Conservation (phyloP, 1,140 invertebrate species). For the Apis mellifera region DNA sequence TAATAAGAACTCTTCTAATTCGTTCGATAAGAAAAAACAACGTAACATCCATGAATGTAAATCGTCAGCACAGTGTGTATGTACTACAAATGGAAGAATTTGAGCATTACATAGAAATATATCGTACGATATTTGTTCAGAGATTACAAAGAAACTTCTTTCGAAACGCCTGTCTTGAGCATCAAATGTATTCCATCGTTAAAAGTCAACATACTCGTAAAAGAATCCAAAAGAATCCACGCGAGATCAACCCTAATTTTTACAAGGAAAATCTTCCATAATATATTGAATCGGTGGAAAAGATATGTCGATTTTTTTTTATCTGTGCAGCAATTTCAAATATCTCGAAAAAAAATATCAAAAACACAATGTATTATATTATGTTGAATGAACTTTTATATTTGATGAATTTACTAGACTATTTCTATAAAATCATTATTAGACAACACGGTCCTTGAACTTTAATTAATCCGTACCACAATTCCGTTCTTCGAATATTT, state of each 20-base stretch:
- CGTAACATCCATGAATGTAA: background rate
- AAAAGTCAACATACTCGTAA: too few species aligned
- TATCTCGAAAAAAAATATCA: too few species aligned
- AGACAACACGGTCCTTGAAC: background rate
- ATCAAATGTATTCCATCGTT: too few species aligned
- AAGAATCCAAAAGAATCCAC: background rate
- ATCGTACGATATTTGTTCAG: constrained; percentile 22
- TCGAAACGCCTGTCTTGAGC: background rate
- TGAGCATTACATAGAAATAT: background rate
- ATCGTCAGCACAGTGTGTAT: background rate
- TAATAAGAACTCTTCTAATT: background rate
- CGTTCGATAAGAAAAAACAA: background rate
- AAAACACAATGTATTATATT: too few species aligned
- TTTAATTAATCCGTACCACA: background rate
- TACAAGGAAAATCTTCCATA: background rate
- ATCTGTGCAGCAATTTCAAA: too few species aligned
- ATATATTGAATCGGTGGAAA: too few species aligned
- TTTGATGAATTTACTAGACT: too few species aligned
- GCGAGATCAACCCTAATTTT: background rate
- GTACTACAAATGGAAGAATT: constrained; percentile 28
- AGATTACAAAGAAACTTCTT: constrained; percentile 26
- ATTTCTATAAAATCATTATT: background rate
- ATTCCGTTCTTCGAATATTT: too few species aligned
- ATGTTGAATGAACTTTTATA: too few species aligned
- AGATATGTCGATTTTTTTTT: too few species aligned